Base-by-base conservation (phyloP, 2,888 invertebrate species). In the Ecliptopera silaceata region DNA sequence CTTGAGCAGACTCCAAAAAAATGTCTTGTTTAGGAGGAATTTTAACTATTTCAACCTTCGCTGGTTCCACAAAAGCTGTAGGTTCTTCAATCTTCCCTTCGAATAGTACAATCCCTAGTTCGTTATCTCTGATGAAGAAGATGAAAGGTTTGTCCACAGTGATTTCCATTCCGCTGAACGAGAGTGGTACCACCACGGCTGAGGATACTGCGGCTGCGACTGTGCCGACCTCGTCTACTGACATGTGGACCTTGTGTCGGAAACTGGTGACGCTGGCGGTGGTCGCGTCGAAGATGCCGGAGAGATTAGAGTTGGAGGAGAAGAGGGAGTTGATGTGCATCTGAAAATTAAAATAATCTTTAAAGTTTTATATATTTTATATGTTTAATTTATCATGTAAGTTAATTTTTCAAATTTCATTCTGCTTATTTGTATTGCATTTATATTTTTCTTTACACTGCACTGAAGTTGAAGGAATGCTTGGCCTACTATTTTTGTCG, bases 201-300 rank as follows among this genome's bases (percentile, higher is more conserved):
- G 90, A 91, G 42, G 94, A 92, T 0, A 91, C 92, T 8, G 94
- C 94, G 1, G 94, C 93, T 0, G 95, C 95, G 4, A 92, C 81
- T 0, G 95, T 94, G 1, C 95, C 95, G 13, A 85, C 77, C 76
- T 95, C 95, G 58, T 93, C 93, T 0, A 95, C 93, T 41, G 93
- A 88, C 72, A 95, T 92, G 69, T 91, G 92, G 0, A 94, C 93
- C 70, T 93, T 93, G 70, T 95, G 95, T 42, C 93, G 74, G 10
- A 95, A 82, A 52, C 87, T 92, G 65, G 88, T 92, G 3, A 95
- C 84, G 52, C 85, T 82, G 0, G 92, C 75, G 0, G 80, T 69
- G 0, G 68, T 66, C 0, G 78, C 77, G 2, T 85, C 79, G 34
- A 92, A 83, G 42, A 95, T 93, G 13, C 92, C 92, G 0, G 92